Conservation (phyloP, 2,797 vertebrate species). For the Neostethus bicornis region DNA sequence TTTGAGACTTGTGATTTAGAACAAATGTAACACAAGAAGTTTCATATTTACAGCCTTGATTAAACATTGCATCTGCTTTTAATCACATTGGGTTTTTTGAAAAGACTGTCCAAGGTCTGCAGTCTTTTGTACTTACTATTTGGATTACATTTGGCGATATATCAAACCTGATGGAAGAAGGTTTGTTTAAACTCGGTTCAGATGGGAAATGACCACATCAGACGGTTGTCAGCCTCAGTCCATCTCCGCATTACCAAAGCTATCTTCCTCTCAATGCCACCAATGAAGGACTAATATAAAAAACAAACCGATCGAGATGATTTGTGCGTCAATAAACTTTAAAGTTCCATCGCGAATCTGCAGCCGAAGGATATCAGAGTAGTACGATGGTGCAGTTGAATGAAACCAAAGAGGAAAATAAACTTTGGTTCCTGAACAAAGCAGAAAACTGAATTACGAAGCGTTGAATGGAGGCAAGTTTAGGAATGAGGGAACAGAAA, state of each 20-base stretch:
- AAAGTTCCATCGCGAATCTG: not conserved
- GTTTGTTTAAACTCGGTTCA: constrained; percentile 5
- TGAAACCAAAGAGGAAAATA: constrained; percentile 24
- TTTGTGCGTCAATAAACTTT: not conserved
- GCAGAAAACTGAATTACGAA: constrained; percentile 4
- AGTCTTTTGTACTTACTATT: not conserved
- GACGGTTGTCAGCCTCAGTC: not conserved
- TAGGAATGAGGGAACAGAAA: constrained; percentile 24
- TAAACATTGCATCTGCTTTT: constrained; percentile 7
- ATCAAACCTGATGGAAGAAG: not conserved
- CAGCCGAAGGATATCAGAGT: constrained; percentile 18
- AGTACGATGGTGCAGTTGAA: constrained; percentile 19
- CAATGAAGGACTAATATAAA: not conserved
- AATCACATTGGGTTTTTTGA: constrained; percentile 10
- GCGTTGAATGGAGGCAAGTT: constrained; percentile 29
- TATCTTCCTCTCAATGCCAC: not conserved
- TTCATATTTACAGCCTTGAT: constrained; percentile 10
- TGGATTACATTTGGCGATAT: not conserved
- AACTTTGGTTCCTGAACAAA: constrained; percentile 36
- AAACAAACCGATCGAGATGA: not conserved
- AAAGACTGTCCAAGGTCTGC: constrained; percentile 4
- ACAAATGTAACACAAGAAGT: not conserved
- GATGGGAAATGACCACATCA: constrained; percentile 2
- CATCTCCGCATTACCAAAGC: not conserved
- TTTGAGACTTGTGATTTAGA: constrained; percentile 16